These are phyloP conservation scores for Loripinus fragilis DNA, from an alignment of 2,888 invertebrate species.

Conservation along the genomic window DNA sequence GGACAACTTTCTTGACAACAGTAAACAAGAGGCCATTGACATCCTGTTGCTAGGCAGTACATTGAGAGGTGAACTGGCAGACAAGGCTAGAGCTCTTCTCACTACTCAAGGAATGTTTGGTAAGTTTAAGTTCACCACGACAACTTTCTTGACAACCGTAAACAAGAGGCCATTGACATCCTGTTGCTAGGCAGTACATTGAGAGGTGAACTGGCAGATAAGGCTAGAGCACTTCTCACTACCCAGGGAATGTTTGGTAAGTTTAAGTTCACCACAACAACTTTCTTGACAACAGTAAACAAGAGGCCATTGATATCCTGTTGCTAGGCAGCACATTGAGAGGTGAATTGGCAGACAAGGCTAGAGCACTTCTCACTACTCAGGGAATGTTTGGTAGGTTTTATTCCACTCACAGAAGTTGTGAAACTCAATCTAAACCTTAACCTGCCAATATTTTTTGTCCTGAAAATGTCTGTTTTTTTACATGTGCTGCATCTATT, in stretches of 20 bases:
- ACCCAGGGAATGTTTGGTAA: conserved; percentile 78
- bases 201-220: conserved; percentile 95
- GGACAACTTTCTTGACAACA: conserved; percentile 97
- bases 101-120: conserved; percentile 78
- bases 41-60: conserved; percentile 96
- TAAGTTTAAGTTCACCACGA: conserved; percentile 90
- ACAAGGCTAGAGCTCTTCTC: conserved; percentile 89
- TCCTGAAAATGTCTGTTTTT: too few relatives aligned
- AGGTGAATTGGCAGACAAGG: conserved; percentile 95
- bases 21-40: conserved; percentile 97
- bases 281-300: conserved; percentile 93
- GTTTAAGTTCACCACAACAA: conserved; percentile 93
- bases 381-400: conserved; percentile 83
- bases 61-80: conserved; percentile 94
- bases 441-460: too few relatives aligned
- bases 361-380: conserved; percentile 85
- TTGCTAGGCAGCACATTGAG: conserved; percentile 95
- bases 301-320: conserved; percentile 98
- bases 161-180: conserved; percentile 98
- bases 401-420: too few relatives aligned
- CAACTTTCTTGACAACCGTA: conserved; percentile 95
- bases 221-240: conserved; percentile 87
- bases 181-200: conserved; percentile 95
- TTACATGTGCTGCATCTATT: too few relatives aligned
- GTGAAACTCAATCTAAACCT: too few relatives aligned